Base-by-base conservation (phyloP, 2,113 vertebrate species). In the Recurvirostra avosetta region DNA sequence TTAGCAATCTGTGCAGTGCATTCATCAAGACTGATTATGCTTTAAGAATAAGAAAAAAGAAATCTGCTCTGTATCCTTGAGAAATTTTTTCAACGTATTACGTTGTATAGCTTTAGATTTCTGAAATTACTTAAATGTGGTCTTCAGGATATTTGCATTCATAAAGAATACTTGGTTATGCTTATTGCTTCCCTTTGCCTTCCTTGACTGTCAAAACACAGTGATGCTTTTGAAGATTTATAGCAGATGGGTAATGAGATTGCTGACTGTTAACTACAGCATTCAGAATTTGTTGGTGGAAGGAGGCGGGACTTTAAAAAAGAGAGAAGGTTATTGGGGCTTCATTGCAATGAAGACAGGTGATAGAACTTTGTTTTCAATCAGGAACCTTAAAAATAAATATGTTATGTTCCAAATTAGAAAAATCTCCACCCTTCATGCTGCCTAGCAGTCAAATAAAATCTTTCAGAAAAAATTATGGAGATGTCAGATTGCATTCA, bases 181-280 rank as follows among this genome's bases (percentile, higher is more conserved):
- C 92, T 96, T 79, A 86, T 94, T 93, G 87, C 93, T 97, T 97
- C 65, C 38, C 74, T 85, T 97, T 97, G 81, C 96, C 83, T 90
- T 97, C 85, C 83, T 96, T 88, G 92, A 75, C 96, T 98, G 97
- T 98, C 97, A 98, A 97, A 98, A 98, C 92, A 97, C 45, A 59
- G 86, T 94, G 94, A 96, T 96, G 96, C 92, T 96, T 96, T 97
- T 98, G 95, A 97, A 98, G 96, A 98, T 98, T 97, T 98, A 94
- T 95, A 55, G 94, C 94, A 92, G 96, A 97, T 97, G 89, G 88
- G 71, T 97, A 98, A 97, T 97, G 94, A 98, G 97, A 97, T 97
- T 94, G 95, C 96, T 97, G 97, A 95, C 96, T 97, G 83, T 96
- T 97, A 98, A 96, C 93, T 88, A 78, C 90, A 73, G 67, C 94